Conservation (phyloP, 2,113 vertebrate species). For the Entelurus aequoreus region DNA sequence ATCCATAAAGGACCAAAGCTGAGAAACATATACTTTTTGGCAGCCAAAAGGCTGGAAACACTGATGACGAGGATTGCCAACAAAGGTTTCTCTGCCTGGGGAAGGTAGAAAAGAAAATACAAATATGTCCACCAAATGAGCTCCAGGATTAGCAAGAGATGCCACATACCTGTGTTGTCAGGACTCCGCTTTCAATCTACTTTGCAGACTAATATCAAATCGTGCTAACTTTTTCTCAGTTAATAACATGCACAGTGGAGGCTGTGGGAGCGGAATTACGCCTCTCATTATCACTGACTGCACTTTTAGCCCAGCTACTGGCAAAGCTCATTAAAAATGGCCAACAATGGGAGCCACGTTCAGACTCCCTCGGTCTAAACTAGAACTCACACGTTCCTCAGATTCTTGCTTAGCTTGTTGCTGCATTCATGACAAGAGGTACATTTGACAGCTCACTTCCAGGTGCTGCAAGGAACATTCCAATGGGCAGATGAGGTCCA, state of each 20-base stretch:
- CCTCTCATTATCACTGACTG: conserved; percentile 44
- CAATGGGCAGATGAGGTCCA: neutral
- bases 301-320: conserved; percentile 34
- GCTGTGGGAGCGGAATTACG: conserved; percentile 25
- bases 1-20: too few relatives aligned
- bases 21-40: too few relatives aligned
- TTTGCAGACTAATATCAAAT: conserved; percentile 28
- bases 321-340: conserved; percentile 52
- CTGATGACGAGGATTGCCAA: neutral
- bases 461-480: neutral
- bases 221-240: conserved; percentile 21
- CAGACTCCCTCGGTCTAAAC: conserved; percentile 21
- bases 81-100: conserved; percentile 4
- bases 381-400: conserved; percentile 13
- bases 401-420: neutral
- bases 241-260: conserved; percentile 20
- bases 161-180: conserved; percentile 3
- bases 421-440: conserved; percentile 7
- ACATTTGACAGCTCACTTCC: conserved; percentile 2
- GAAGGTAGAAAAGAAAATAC: neutral
- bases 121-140: conserved; percentile 10
- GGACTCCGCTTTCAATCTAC: conserved; percentile 6
- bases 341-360: conserved; percentile 36
- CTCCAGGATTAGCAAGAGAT: neutral
- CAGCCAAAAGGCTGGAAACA: too few relatives aligned